These are phyloP conservation scores for Rhopalosiphum nymphaeae DNA, from an alignment of 2,888 invertebrate genomes.

Conservation along the genomic window DNA sequence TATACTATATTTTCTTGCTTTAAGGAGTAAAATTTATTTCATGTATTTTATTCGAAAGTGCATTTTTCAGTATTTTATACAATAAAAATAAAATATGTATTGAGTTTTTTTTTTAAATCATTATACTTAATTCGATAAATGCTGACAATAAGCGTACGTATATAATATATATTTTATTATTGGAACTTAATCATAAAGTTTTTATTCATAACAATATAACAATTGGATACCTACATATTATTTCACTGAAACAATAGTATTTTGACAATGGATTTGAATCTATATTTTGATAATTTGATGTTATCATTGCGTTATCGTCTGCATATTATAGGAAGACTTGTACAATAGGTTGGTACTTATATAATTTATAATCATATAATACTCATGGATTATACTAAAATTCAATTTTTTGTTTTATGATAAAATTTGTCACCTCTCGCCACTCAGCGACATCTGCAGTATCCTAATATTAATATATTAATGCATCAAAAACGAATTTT, in stretches of 20 bases:
- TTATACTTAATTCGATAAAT: constrained; percentile 36
- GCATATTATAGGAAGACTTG: constrained; percentile 23
- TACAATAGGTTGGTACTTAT: neutral
- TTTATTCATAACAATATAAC: neutral
- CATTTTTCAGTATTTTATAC: neutral
- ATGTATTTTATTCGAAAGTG: neutral
- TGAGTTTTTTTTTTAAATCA: neutral
- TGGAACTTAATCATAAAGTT: neutral
- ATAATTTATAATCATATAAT: constrained; percentile 9
- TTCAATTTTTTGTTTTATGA: neutral
- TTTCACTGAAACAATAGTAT: neutral
- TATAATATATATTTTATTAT: neutral
- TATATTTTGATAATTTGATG: neutral
- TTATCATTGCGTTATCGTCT: neutral
- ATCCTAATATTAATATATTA: no score
- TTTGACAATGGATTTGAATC: neutral
- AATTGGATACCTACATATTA: neutral
- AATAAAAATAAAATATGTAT: constrained; percentile 43
- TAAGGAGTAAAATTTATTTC: neutral
- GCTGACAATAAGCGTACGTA: constrained; percentile 25
- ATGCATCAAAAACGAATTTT: neutral
- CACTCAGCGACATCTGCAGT: neutral
- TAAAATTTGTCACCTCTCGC: neutral
- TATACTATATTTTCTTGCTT: neutral
- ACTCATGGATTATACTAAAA: neutral